These are phyloP conservation scores for Eupithecia dodoneata DNA, from an alignment of 2,888 invertebrate species.

Conservation along the genomic window DNA sequence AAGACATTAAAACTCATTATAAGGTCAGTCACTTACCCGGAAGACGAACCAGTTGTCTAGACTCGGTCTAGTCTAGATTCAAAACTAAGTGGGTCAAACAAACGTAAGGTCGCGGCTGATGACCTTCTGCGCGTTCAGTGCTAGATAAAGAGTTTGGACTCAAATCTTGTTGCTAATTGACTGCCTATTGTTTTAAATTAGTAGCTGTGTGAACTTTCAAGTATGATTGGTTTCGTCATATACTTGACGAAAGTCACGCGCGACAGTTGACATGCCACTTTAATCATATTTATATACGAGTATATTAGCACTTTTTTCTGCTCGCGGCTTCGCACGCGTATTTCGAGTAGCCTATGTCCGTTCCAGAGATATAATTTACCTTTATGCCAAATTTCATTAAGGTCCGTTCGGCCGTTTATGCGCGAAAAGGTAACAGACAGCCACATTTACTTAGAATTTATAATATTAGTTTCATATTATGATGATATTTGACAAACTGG, in stretches of 20 bases:
- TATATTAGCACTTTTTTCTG: too few species aligned
- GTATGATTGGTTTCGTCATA: neutral
- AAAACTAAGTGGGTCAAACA: conserved; percentile 33
- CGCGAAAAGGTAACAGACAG: too few species aligned
- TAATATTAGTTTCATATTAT: too few species aligned
- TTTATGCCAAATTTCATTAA: too few species aligned
- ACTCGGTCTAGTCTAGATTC: conserved; percentile 32
- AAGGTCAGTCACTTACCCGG: conserved; percentile 7
- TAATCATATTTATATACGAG: too few species aligned
- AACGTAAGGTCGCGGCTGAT: conserved; percentile 22
- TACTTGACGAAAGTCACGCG: neutral
- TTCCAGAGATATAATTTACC: too few species aligned
- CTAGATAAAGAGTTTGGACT: conserved; percentile 6
- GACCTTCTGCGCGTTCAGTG: conserved; percentile 22
- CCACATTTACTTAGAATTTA: too few species aligned
- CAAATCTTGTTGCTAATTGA: neutral
- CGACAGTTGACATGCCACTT: neutral
- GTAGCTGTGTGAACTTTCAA: neutral
- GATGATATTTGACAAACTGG: too few species aligned
- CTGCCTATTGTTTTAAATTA: neutral
- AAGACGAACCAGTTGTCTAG: conserved; percentile 25
- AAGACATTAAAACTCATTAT: neutral
- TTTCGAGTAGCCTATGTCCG: too few species aligned
- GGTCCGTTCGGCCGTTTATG: too few species aligned
- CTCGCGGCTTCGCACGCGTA: too few species aligned